Percentiles rank a stretch among this genome's conserved stretches.
Conservation (phyloP, 1,140 invertebrate species). For the Potamilus streckersoni region DNA sequence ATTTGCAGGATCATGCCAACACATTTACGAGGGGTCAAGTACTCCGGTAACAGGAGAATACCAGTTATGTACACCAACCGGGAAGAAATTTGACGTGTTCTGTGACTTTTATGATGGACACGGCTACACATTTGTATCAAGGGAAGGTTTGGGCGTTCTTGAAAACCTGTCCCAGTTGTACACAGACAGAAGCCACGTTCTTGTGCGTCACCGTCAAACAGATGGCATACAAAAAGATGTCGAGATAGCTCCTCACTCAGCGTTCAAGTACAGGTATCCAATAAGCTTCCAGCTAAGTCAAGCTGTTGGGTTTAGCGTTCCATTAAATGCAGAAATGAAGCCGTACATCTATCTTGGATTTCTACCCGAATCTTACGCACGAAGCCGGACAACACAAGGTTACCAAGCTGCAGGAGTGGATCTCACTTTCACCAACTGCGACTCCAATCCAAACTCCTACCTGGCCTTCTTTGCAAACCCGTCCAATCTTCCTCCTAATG, state of each 20-base stretch:
- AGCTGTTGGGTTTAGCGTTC: neutral
- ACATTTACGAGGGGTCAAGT: too few relatives aligned
- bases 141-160: neutral
- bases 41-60: too few relatives aligned
- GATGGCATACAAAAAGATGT: too few relatives aligned
- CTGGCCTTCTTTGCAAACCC: slow-evolving; percentile 17
- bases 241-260: too few relatives aligned
- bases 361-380: neutral
- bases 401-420: slow-evolving; percentile 4
- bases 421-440: slow-evolving; percentile 13
- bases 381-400: neutral
- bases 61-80: slow-evolving; percentile 2
- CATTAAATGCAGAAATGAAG: neutral
- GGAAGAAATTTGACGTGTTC: too few relatives aligned
- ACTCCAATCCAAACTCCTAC: slow-evolving; percentile 6
- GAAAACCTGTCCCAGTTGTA: neutral
- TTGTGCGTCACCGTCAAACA: neutral
- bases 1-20: too few relatives aligned
- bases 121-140: neutral
- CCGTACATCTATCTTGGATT: too few relatives aligned
- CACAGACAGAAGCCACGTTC: slow-evolving; percentile 9
- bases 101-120: too few relatives aligned
- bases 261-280: too few relatives aligned
- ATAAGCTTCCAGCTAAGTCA: slow-evolving; percentile 4
- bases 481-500: neutral